Evolutionary conservation across 1,140 invertebrate genomes (phyloP).

Genomic region (Diuraphis noxia): DNA sequence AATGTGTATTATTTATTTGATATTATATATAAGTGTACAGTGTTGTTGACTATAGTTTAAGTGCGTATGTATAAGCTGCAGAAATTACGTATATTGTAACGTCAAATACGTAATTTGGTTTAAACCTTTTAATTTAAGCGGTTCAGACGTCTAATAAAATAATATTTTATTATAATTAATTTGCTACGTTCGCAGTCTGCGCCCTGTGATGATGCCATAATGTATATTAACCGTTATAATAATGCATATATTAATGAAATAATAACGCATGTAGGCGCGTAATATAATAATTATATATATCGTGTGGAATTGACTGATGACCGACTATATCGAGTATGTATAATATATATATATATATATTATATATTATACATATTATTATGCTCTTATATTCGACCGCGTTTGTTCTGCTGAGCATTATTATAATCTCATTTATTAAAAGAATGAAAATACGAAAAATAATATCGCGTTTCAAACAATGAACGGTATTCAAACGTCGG

Average conservation of each 20-base stretch:
- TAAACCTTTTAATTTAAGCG: background rate
- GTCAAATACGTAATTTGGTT: no score
- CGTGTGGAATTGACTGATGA: background rate
- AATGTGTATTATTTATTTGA: no score
- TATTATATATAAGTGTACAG: no score
- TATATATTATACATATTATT: background rate
- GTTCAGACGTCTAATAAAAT: background rate
- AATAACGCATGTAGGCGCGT: background rate
- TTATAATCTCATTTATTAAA: conserved; percentile 13
- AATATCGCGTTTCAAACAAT: conserved; percentile 6
- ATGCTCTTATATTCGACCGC: background rate
- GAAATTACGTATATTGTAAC: background rate
- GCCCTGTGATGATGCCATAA: background rate
- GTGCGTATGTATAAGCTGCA: background rate
- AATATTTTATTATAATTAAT: background rate
- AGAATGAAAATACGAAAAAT: background rate
- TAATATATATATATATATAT: background rate
- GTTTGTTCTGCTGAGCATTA: conserved; percentile 10
- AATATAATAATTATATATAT: background rate
- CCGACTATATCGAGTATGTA: background rate
- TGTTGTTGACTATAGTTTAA: background rate
- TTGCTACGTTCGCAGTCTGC: background rate
- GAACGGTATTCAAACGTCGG: conserved; percentile 7
- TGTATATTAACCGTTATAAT: background rate
- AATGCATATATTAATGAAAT: background rate